Conservation (phyloP, 2,888 invertebrate genomes). For the Microplitis manilae region DNA sequence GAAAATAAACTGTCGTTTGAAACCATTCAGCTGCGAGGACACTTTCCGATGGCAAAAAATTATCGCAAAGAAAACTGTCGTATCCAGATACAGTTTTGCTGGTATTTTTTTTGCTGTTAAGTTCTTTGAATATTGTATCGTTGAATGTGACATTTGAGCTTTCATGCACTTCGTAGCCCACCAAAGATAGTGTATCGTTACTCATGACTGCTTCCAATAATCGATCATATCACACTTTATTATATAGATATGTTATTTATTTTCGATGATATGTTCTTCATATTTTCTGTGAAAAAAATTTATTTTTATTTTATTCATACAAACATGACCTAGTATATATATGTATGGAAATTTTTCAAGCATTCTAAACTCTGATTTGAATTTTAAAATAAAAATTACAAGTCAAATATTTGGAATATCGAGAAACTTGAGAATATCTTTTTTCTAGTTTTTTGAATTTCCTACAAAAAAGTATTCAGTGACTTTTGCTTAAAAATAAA, state of each 20-base stretch:
- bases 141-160: constrained; percentile 26
- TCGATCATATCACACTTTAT: not conserved
- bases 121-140: constrained; percentile 31
- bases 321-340: too few species aligned
- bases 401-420: too few species aligned
- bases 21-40: constrained; percentile 74
- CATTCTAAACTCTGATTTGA: too few species aligned
- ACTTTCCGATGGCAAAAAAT: constrained; percentile 48
- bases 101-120: constrained; percentile 15
- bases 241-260: not conserved
- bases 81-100: constrained; percentile 29
- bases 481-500: too few species aligned
- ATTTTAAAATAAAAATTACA: too few species aligned
- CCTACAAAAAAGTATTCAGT: too few species aligned
- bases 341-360: too few species aligned
- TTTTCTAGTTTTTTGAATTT: too few species aligned
- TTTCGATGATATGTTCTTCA: not conserved
- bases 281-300: too few species aligned
- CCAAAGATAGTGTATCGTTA: constrained; percentile 37
- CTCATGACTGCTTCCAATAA: constrained; percentile 19
- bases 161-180: constrained; percentile 33
- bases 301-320: too few species aligned
- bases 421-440: too few species aligned
- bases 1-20: constrained; percentile 78
- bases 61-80: constrained; percentile 46